A percentile compares a stretch with the other conserved stretches of the same genome.
These are phyloP conservation scores for Passerina amoena DNA, from an alignment of 2,113 vertebrate species.

Conservation along the genomic window DNA sequence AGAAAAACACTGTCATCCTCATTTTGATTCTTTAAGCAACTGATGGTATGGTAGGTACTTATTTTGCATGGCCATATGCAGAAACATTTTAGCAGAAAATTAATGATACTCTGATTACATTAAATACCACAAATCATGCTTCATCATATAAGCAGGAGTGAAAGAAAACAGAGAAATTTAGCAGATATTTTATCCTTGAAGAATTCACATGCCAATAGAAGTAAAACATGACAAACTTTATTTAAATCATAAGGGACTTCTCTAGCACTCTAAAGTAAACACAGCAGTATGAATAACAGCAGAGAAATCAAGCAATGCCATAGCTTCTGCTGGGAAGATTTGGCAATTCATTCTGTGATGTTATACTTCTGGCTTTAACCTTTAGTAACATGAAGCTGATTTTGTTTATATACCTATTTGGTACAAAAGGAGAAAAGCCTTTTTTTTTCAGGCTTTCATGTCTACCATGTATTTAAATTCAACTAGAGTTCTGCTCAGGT, in stretches of 20 bases:
- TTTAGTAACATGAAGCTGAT: not conserved
- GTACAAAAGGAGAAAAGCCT: not conserved
- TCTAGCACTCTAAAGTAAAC: slow-evolving; percentile 19
- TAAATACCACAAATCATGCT: slow-evolving; percentile 42
- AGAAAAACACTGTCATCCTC: slow-evolving; percentile 69
- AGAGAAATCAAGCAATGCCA: not conserved
- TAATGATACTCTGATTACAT: slow-evolving; percentile 46
- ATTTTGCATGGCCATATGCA: slow-evolving; percentile 42
- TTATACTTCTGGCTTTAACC: not conserved
- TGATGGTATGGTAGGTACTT: slow-evolving; percentile 60
- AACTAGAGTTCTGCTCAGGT: not conserved
- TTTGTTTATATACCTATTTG: not conserved
- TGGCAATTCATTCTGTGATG: not conserved
- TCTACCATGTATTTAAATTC: not conserved
- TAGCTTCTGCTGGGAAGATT: not conserved
- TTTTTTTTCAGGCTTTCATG: not conserved
- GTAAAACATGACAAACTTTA: slow-evolving; percentile 58
- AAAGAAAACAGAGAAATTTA: slow-evolving; percentile 25
- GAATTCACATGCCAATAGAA: not conserved
- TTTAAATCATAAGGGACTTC: slow-evolving; percentile 33
- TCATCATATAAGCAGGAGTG: not conserved
- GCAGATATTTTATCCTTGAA: slow-evolving; percentile 21
- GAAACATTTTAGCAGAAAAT: slow-evolving; percentile 58
- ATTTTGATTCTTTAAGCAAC: slow-evolving; percentile 74
- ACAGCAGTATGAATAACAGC: not conserved